phyloP scores from a whole-genome alignment of 35 echinoderm and acorn worm species.

The Patiria miniata region DNA sequence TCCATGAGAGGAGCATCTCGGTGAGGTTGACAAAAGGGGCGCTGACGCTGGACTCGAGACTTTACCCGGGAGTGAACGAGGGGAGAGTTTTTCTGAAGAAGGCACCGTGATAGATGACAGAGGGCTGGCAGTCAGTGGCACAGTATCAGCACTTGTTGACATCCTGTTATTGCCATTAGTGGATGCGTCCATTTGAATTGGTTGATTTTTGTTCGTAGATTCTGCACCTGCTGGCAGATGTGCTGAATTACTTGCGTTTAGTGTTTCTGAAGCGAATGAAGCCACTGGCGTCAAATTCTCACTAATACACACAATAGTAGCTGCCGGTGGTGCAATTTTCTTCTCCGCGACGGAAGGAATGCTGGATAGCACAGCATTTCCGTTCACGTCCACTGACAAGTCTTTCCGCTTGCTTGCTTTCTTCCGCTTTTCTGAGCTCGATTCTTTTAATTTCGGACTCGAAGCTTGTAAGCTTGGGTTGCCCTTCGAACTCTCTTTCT shows the following conservation, averaged over 20 bases:
- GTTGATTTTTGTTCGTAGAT: background rate
- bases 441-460: conserved; percentile 12
- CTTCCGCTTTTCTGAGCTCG: conserved; percentile 19
- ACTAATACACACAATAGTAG: background rate
- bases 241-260: background rate
- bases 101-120: background rate
- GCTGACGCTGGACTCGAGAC: background rate
- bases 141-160: background rate
- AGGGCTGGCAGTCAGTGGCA: conserved; percentile 12
- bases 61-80: background rate
- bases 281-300: background rate
- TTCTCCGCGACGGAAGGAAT: background rate
- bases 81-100: background rate
- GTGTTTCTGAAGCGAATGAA: background rate
- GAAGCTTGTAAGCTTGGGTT: background rate
- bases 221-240: background rate
- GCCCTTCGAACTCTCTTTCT: background rate
- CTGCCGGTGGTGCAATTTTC: background rate
- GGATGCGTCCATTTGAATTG: background rate
- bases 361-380: conserved; percentile 2
- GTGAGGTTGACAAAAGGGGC: background rate
- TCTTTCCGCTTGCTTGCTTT: conserved; percentile 9
- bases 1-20: background rate
- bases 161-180: background rate
- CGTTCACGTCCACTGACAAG: conserved; percentile 5